Evolutionary conservation across 2,888 invertebrate genomes (phyloP).

Genomic region (Syrista parreyssii): DNA sequence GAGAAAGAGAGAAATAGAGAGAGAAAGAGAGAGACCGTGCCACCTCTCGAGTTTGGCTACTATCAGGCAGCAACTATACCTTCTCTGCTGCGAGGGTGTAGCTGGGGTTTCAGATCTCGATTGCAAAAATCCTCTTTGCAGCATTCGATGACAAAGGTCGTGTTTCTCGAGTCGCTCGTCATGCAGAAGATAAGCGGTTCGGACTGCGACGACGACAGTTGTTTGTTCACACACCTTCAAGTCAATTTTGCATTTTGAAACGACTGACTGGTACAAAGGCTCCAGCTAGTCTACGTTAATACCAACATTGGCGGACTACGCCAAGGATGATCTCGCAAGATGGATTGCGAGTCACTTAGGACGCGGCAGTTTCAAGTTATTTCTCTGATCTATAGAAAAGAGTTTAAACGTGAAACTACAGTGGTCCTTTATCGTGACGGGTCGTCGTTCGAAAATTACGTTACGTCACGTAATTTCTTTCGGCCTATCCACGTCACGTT

Average conservation of each 20-base stretch:
- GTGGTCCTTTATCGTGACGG: neutral
- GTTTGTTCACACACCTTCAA: slow-evolving; percentile 83
- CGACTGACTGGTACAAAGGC: neutral
- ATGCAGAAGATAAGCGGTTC: slow-evolving; percentile 87
- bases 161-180: slow-evolving; percentile 79
- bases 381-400: neutral
- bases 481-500: too few species aligned
- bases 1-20: slow-evolving; percentile 21
- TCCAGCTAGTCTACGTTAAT: neutral
- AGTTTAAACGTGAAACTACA: neutral
- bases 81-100: slow-evolving; percentile 74
- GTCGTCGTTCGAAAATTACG: neutral
- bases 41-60: slow-evolving; percentile 46
- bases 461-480: too few species aligned
- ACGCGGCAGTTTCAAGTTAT: neutral
- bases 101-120: slow-evolving; percentile 75
- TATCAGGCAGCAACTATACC: slow-evolving; percentile 71
- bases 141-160: slow-evolving; percentile 83
- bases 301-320: neutral
- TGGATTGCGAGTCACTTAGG: neutral
- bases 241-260: slow-evolving; percentile 69
- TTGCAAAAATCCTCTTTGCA: slow-evolving; percentile 86
- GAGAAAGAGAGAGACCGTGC: slow-evolving; percentile 34
- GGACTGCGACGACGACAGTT: slow-evolving; percentile 77
- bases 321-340: neutral